Evolutionary conservation across 2,797 vertebrate species (phyloP), one percentile per base, ranked within the genome.

Genomic region (Dendrocincla fuliginosa): DNA sequence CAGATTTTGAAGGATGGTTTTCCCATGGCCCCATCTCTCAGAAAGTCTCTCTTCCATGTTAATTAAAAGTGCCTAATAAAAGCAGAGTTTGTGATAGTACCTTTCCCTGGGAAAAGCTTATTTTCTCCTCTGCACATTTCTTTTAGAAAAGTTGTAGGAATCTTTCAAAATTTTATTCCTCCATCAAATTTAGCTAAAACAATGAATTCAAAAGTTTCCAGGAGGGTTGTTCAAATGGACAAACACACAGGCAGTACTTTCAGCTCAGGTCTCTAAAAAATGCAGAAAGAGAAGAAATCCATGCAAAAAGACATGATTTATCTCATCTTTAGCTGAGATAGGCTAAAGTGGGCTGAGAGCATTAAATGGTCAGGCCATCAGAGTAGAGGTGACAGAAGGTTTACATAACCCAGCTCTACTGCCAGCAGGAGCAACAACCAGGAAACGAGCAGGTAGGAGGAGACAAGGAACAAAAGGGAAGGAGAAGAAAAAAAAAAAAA

Each of bases 391-490:
- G 60, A 41, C 59, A 69, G 6, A 10, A 67, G 13, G 35, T 77
- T 80, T 84, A 37, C 0, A 0, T 19, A 80, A 78, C 15, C 20
- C 35, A 59, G 46, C 25, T 32, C 59, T 52, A 32, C 84, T 39
- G 6, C 82, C 95, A 88, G 57, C 69, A 96, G 84, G 63, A 92
- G 37, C 24, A 73, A 42, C 60, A 61, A 93, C 35, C 68, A 95
- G 91, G 73, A 96, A 84, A 74, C 18, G 59, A 16, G 73, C 77
- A 93, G 71, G 44, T 76, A 93, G 95, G 95, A 97, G 91, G 87
- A 90, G 93, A 87, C 30, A 39, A 41, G 64, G 80, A 97, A 96
- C 86, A 96, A 96, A 96, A 91, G 73, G 35, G 59, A 91, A 92
- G 73, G 22, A 44, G 75, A 23, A 49, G 60, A 61, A 12, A 24